phyloP scores from a whole-genome alignment of 35 echinoderm and acorn worm species.

The Patiria miniata region DNA sequence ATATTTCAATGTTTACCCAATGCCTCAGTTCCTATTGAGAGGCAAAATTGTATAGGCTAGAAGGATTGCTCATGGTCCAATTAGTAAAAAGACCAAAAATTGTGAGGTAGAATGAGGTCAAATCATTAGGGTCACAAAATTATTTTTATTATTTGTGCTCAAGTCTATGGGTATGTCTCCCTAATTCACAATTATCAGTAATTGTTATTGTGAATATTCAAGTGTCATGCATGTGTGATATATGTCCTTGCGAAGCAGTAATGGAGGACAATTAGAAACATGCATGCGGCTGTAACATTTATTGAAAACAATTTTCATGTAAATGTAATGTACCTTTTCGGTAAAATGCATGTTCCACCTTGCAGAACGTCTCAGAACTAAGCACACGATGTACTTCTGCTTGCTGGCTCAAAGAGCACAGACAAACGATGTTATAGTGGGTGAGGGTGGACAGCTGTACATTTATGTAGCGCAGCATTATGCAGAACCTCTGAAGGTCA shows the following conservation, averaged over 20 bases:
- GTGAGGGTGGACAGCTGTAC: background rate
- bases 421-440: background rate
- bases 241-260: background rate
- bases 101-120: too few species aligned
- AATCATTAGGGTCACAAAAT: too few species aligned
- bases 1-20: too few species aligned
- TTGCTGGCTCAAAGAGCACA: background rate
- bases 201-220: background rate
- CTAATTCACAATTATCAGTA: background rate
- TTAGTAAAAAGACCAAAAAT: too few species aligned
- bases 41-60: too few species aligned
- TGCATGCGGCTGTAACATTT: background rate
- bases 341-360: background rate
- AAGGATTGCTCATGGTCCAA: too few species aligned
- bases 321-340: background rate
- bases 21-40: too few species aligned
- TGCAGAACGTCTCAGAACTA: background rate
- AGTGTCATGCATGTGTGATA: background rate
- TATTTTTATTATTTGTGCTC: too few species aligned
- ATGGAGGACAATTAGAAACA: background rate
- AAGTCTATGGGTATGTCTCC: background rate
- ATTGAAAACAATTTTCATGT: background rate
- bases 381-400: constrained; percentile 1
- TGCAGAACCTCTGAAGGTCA: constrained; percentile 9
- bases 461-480: background rate